phyloP scores from a whole-genome alignment of 2,888 invertebrate species.

The Mythimna loreyi region DNA sequence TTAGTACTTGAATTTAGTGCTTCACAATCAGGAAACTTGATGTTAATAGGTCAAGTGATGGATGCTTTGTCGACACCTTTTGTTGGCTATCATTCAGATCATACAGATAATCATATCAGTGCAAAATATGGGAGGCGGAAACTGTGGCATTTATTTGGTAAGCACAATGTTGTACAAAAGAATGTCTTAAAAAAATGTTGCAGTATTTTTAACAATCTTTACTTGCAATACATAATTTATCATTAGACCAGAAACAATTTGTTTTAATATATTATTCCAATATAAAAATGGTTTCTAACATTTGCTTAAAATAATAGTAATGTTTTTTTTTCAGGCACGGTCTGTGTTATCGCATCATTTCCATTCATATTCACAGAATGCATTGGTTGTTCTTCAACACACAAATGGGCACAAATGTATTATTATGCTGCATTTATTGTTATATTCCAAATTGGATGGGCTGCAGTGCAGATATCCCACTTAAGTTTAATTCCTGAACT shows the following conservation, averaged over 20 bases:
- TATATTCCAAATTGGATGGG: slow-evolving; percentile 98
- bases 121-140: slow-evolving; percentile 95
- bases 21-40: slow-evolving; percentile 91
- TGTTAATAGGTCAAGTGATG: slow-evolving; percentile 96
- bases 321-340: slow-evolving; percentile 91
- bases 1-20: slow-evolving; percentile 91
- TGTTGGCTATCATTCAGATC: slow-evolving; percentile 96
- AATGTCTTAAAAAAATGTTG: neutral
- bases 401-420: slow-evolving; percentile 93
- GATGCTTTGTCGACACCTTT: slow-evolving; percentile 97
- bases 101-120: slow-evolving; percentile 92
- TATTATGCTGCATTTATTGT: slow-evolving; percentile 95
- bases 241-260: too few species aligned
- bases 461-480: slow-evolving; percentile 97
- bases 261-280: neutral
- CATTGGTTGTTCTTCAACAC: slow-evolving; percentile 91
- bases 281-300: neutral
- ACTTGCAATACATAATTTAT: too few species aligned
- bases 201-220: neutral
- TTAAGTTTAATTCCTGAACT: slow-evolving; percentile 96
- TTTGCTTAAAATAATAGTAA: neutral
- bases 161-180: slow-evolving; percentile 66
- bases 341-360: slow-evolving; percentile 94
- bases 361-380: slow-evolving; percentile 97
- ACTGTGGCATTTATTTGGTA: slow-evolving; percentile 97